Evolutionary conservation across 1,140 invertebrate species (phyloP).

Genomic region (Zaprionus africanus): DNA sequence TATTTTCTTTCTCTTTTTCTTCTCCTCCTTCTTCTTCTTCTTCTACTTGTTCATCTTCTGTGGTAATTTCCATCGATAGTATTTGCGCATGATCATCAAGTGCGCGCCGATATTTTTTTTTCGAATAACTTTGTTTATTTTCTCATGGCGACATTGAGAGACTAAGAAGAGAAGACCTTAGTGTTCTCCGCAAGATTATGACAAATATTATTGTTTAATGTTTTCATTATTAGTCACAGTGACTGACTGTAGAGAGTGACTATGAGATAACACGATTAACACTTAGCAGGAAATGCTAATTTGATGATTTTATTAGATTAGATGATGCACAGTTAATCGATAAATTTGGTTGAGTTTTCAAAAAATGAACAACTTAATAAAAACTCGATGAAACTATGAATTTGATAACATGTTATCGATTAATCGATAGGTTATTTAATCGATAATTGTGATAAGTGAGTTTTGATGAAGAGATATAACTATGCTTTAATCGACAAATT

Average conservation of each 20-base stretch:
- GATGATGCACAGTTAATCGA: background rate
- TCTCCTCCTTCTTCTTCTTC: background rate
- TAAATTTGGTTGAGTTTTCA: background rate
- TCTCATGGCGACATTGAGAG: background rate
- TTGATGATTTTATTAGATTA: background rate
- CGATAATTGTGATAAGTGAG: too few relatives aligned
- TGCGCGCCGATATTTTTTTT: background rate
- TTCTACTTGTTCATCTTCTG: constrained; percentile 1
- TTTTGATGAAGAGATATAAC: too few relatives aligned
- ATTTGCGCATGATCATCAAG: constrained; percentile 3
- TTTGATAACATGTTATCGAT: background rate
- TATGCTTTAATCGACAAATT: too few relatives aligned
- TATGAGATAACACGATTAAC: background rate
- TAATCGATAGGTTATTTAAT: background rate
- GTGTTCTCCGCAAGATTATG: background rate
- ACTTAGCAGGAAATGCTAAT: background rate
- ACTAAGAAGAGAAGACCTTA: background rate
- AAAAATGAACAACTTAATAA: background rate
- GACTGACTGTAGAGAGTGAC: background rate
- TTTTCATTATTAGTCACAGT: constrained; percentile 1
- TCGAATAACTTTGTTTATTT: background rate
- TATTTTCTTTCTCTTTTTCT: background rate
- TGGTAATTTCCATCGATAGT: constrained; percentile 6
- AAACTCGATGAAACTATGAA: background rate
- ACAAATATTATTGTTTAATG: background rate